A percentile compares a stretch with the other conserved stretches of the same genome.
Conservation (phyloP, 2,797 vertebrate genomes). For the Serranus cabrilla region DNA sequence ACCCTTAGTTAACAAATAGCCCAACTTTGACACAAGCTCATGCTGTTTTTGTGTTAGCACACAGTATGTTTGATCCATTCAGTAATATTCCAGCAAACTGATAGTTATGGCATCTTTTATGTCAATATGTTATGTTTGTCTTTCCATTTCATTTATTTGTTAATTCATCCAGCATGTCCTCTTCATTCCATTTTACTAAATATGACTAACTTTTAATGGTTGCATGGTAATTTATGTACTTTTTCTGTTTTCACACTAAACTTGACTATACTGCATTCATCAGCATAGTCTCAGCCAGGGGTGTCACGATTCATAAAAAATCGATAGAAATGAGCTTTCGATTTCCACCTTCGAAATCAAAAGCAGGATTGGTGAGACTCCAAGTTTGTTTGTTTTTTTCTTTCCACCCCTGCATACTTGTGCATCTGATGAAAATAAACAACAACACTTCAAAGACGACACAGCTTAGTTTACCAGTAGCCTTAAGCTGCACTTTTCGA, state of each 20-base stretch:
- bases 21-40: conserved; percentile 35
- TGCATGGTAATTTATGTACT: conserved; percentile 71
- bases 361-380: background rate
- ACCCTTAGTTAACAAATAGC: conserved; percentile 58
- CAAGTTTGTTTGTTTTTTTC: too few relatives aligned
- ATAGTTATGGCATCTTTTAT: conserved; percentile 37
- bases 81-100: conserved; percentile 60
- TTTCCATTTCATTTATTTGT: conserved; percentile 52
- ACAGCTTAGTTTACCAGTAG: too few relatives aligned
- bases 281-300: background rate
- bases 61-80: conserved; percentile 70
- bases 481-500: too few relatives aligned
- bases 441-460: too few relatives aligned
- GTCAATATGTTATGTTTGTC: conserved; percentile 40
- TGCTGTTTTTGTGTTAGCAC: conserved; percentile 12
- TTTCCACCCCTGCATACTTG: too few relatives aligned
- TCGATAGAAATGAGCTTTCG: background rate
- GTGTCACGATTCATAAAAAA: background rate
- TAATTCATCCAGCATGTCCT: conserved; percentile 74
- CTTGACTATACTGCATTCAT: conserved; percentile 23
- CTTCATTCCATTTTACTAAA: conserved; percentile 49
- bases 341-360: background rate
- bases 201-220: conserved; percentile 71
- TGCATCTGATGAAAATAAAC: too few relatives aligned
- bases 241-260: conserved; percentile 55